Evolutionary conservation across 2,888 invertebrate genomes (phyloP).

Genomic region (Drosophila nr. perissopoda): DNA sequence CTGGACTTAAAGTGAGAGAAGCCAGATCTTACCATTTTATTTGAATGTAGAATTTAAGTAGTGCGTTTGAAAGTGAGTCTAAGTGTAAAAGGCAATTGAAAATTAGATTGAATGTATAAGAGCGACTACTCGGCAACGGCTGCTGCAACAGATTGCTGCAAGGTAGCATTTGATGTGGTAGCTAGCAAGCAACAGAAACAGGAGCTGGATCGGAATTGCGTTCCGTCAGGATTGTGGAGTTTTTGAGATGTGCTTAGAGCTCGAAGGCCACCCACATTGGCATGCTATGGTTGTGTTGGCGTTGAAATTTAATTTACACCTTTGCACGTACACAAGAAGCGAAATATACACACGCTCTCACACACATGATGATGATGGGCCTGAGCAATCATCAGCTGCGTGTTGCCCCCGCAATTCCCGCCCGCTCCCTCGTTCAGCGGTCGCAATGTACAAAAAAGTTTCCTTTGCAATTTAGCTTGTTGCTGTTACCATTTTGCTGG

Average conservation of each 20-base stretch:
- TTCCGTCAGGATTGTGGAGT: constrained; percentile 1
- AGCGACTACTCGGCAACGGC: constrained; percentile 1
- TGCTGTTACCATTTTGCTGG: constrained; percentile 43
- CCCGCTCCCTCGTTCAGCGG: constrained; percentile 15
- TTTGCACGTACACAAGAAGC: constrained; percentile 72
- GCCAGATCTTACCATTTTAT: constrained; percentile 14
- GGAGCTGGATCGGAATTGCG: not conserved
- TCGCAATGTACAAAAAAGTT: constrained; percentile 66
- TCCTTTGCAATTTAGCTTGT: constrained; percentile 76
- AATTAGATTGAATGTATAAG: constrained; percentile 20
- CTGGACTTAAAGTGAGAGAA: not conserved
- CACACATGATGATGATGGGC: constrained; percentile 48
- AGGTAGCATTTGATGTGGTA: constrained; percentile 24
- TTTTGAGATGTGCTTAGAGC: constrained; percentile 1
- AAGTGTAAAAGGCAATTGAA: constrained; percentile 20
- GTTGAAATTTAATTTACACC: constrained; percentile 79
- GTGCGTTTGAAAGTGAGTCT: constrained; percentile 20
- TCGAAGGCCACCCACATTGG: constrained; percentile 45
- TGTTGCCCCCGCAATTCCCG: not conserved
- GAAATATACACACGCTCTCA: constrained; percentile 16
- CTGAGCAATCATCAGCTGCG: constrained; percentile 60
- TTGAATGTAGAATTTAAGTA: constrained; percentile 14
- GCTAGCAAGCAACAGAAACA: constrained; percentile 16
- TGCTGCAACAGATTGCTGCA: constrained; percentile 45
- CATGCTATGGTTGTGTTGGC: constrained; percentile 59